phyloP scores from a whole-genome alignment of 2,113 vertebrate species.

The Ptyas mucosa region DNA sequence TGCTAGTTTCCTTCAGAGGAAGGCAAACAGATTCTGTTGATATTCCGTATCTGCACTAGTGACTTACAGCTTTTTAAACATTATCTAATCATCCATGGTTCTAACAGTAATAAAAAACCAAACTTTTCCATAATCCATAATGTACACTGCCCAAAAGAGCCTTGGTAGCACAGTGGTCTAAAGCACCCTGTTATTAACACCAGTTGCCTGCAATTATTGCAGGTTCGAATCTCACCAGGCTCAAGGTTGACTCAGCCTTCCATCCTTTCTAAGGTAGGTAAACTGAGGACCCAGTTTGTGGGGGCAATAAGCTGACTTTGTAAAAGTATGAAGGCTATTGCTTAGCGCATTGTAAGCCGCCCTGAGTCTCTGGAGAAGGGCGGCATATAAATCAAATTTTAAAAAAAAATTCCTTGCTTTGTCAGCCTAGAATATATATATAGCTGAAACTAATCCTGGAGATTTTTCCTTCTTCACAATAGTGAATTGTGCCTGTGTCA shows the following conservation, averaged over 20 bases:
- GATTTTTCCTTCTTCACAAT: background rate
- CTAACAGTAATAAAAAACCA: background rate
- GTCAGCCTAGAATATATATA: background rate
- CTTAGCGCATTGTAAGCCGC: no score
- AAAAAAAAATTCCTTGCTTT: background rate
- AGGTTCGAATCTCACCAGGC: no score
- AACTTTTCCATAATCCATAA: background rate
- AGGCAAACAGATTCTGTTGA: background rate
- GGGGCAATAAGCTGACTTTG: no score
- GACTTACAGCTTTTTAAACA: background rate
- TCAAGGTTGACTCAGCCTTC: no score
- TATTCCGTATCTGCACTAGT: background rate
- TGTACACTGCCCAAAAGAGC: background rate
- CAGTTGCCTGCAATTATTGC: no score
- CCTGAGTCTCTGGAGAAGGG: no score
- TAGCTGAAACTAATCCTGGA: background rate
- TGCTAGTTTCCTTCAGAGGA: background rate
- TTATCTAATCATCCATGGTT: background rate
- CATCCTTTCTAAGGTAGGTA: no score
- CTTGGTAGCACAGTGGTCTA: no score
- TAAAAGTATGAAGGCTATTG: no score
- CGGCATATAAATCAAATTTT: no score
- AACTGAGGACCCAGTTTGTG: no score
- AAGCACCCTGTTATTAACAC: no score
- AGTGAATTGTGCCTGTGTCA: background rate